Evolutionary conservation across 2,113 vertebrate genomes (phyloP), one percentile per base, ranked within the genome.

Genomic region (Oncorhynchus keta): DNA sequence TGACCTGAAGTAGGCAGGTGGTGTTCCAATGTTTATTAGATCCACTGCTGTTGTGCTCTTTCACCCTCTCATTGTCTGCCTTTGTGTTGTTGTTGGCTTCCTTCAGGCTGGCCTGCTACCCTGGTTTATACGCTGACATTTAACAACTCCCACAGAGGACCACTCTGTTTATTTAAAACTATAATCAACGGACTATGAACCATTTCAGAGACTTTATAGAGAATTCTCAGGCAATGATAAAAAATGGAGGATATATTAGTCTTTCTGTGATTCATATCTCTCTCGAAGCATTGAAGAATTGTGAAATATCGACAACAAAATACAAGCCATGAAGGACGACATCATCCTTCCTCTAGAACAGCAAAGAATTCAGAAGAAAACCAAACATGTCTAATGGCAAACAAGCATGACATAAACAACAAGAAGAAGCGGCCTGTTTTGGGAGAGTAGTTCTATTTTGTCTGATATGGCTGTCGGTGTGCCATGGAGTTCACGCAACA

Each of bases 111-210:
- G 79, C 80, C 80, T 80, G 74, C 73, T 12, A 35, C 75, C 55
- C 49, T 75, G 51, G 51, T 55, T 55, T 18, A 55, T 18, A 55
- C 5, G 3, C 12, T 55, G 76, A 79, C 79, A 81, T 80, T 85
- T 83, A 57, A 39, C 74, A 69, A 59, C 73, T 75, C 85, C 85
- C 85, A 83, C 74, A 80, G 61, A 3, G 75, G 72, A 77, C 28
- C 55, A 78, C 81, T 81, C 80, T 89, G 55, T 86, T 83, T 83
- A 81, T 30, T 35, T 3, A 68, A 45, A 68, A 49, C 62, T 35
- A 9, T 68, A 68, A 68, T 68, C 67, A 68, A 68, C 67, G 39
- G 67, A n/a, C 87, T 83, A 81, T 81, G 16, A 59, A 32, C 72
- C 72, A 74, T 24, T n/a, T 77, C 68, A 13, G 0, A 49, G 72